Conservation (phyloP, 2,888 invertebrate genomes). For the Chironomus tentans region DNA sequence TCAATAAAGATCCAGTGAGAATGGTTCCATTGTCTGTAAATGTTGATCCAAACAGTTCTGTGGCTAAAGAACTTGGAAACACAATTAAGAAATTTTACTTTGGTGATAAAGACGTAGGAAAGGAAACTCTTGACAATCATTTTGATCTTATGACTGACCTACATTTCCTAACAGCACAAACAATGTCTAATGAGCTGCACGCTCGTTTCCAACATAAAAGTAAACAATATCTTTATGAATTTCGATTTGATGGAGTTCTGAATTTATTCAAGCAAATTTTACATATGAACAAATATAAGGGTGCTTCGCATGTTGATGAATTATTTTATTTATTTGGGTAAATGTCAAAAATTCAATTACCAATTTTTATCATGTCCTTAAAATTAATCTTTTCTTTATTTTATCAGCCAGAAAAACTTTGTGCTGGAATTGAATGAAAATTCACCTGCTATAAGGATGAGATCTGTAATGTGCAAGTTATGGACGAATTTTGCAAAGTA, state of each 20-base stretch:
- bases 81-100: slow-evolving; percentile 43
- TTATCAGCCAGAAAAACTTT: background rate
- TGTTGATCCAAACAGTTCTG: slow-evolving; percentile 32
- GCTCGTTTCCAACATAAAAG: slow-evolving; percentile 31
- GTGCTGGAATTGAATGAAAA: slow-evolving; percentile 30
- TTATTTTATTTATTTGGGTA: slow-evolving; percentile 48
- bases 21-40: slow-evolving; percentile 34
- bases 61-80: slow-evolving; percentile 30
- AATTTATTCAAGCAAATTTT: slow-evolving; percentile 46
- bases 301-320: slow-evolving; percentile 54
- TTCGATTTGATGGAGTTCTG: slow-evolving; percentile 48
- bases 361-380: too few relatives aligned
- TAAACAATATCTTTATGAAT: slow-evolving; percentile 43
- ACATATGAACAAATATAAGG: slow-evolving; percentile 41
- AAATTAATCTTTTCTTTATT: slow-evolving; percentile 28
- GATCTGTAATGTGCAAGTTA: slow-evolving; percentile 44
- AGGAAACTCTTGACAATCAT: slow-evolving; percentile 41
- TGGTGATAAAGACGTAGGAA: slow-evolving; percentile 37
- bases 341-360: too few relatives aligned
- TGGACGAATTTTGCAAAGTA: slow-evolving; percentile 57
- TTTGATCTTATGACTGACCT: slow-evolving; percentile 46
- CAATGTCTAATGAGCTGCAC: slow-evolving; percentile 35
- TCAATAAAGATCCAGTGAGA: slow-evolving; percentile 35
- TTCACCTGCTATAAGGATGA: slow-evolving; percentile 33
- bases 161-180: slow-evolving; percentile 35